These are phyloP conservation scores for Austrolebias charrua DNA, from an alignment of 2,797 vertebrate genomes.

Conservation along the genomic window DNA sequence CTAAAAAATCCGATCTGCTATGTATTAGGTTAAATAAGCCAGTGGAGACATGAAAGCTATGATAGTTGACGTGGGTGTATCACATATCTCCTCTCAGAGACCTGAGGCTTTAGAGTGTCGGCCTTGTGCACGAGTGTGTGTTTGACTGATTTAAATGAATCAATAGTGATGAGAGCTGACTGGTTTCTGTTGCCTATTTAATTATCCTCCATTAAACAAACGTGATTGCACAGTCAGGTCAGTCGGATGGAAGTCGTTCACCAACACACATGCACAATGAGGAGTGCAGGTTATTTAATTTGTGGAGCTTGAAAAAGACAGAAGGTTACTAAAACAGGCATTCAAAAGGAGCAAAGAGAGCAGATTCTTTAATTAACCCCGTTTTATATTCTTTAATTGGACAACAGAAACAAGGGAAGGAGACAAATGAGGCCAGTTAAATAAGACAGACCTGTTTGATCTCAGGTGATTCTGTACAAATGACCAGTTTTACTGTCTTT, in stretches of 20 bases:
- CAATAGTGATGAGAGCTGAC: slow-evolving; percentile 69
- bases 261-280: slow-evolving; percentile 5
- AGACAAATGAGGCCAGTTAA: slow-evolving; percentile 22
- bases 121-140: slow-evolving; percentile 12
- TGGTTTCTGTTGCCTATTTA: slow-evolving; percentile 74
- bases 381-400: slow-evolving; percentile 19
- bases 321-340: slow-evolving; percentile 21
- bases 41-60: slow-evolving; percentile 67
- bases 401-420: slow-evolving; percentile 1
- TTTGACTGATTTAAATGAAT: slow-evolving; percentile 52
- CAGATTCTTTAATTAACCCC: slow-evolving; percentile 24
- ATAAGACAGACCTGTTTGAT: slow-evolving; percentile 16
- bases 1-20: slow-evolving; percentile 31
- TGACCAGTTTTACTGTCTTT: not conserved
- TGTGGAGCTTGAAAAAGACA: not conserved
- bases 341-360: slow-evolving; percentile 9
- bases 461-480: not conserved
- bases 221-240: slow-evolving; percentile 72
- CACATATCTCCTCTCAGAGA: slow-evolving; percentile 55
- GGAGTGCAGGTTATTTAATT: slow-evolving; percentile 1
- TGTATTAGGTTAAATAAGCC: slow-evolving; percentile 63
- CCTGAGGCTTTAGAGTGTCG: slow-evolving; percentile 35
- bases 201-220: slow-evolving; percentile 81
- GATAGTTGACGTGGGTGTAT: slow-evolving; percentile 65
- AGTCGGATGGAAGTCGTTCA: slow-evolving; percentile 37